A percentile compares a stretch with the other conserved stretches of the same genome.
Conservation (phyloP, 1,140 invertebrate species). For the Bicyclus anynana region DNA sequence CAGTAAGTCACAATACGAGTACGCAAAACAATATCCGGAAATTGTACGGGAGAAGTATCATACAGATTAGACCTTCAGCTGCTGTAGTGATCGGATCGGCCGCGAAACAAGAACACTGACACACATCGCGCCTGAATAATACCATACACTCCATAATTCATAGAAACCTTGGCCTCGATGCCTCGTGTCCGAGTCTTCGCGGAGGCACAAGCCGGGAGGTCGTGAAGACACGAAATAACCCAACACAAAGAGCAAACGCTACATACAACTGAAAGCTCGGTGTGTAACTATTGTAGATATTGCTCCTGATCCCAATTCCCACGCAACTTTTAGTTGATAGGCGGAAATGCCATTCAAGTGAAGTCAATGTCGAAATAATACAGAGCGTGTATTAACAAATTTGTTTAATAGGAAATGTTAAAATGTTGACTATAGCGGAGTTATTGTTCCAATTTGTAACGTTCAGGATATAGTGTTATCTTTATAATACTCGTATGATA, state of each 20-base stretch:
- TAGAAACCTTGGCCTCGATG: slow-evolving; percentile 70
- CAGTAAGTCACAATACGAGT: not conserved
- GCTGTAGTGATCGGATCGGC: slow-evolving; percentile 68
- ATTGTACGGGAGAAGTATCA: slow-evolving; percentile 39
- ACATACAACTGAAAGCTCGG: not conserved
- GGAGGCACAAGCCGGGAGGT: slow-evolving; percentile 25
- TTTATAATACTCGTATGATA: no score
- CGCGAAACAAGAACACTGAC: slow-evolving; percentile 67
- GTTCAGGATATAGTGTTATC: not conserved
- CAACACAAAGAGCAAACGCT: slow-evolving; percentile 14
- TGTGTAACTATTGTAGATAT: not conserved
- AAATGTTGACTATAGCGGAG: not conserved
- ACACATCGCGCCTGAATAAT: slow-evolving; percentile 67
- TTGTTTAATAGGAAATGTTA: not conserved
- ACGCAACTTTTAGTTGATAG: slow-evolving; percentile 10
- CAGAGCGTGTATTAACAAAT: slow-evolving; percentile 1
- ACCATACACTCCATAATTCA: slow-evolving; percentile 75
- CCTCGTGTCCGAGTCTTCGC: slow-evolving; percentile 36
- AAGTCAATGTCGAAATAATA: slow-evolving; percentile 3
- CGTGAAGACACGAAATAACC: slow-evolving; percentile 20
- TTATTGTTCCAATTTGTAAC: not conserved
- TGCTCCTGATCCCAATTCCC: slow-evolving; percentile 5
- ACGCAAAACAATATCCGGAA: slow-evolving; percentile 51
- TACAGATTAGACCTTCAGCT: slow-evolving; percentile 62
- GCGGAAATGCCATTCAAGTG: slow-evolving; percentile 17